Percentiles rank a stretch among this genome's conserved stretches.
Conservation (phyloP, 2,888 invertebrate genomes). For the Drosophila robusta region DNA sequence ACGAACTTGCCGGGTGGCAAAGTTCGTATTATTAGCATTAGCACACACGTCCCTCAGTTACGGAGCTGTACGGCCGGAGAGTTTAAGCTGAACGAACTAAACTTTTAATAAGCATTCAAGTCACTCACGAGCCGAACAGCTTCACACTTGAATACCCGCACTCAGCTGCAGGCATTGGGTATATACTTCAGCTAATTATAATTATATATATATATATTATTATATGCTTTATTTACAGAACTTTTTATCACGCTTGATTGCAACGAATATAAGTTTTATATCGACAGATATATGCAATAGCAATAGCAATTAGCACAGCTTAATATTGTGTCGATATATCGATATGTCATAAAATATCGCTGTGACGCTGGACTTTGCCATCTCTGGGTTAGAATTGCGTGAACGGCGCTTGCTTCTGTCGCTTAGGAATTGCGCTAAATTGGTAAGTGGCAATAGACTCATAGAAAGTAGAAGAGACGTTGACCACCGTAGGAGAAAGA, state of each 20-base stretch:
- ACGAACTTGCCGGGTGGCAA: constrained; percentile 10
- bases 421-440: background rate
- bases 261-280: too few species aligned
- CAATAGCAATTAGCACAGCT: too few species aligned
- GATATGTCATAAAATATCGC: constrained; percentile 3
- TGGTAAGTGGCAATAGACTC: too few species aligned
- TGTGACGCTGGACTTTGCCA: background rate
- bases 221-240: too few species aligned
- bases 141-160: constrained; percentile 17
- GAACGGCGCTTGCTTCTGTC: background rate
- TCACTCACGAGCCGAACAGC: constrained; percentile 16
- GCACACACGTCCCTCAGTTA: constrained; percentile 11
- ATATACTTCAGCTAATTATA: background rate
- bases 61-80: background rate
- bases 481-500: too few species aligned
- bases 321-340: background rate
- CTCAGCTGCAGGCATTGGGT: background rate
- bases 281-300: background rate
- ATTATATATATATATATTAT: too few species aligned
- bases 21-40: constrained; percentile 23
- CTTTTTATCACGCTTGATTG: too few species aligned
- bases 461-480: too few species aligned
- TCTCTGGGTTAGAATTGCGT: background rate
- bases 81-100: constrained; percentile 36
- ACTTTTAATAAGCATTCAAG: constrained; percentile 59